Base-by-base conservation (phyloP, 2,888 invertebrate genomes). In the Encarsia formosa region DNA sequence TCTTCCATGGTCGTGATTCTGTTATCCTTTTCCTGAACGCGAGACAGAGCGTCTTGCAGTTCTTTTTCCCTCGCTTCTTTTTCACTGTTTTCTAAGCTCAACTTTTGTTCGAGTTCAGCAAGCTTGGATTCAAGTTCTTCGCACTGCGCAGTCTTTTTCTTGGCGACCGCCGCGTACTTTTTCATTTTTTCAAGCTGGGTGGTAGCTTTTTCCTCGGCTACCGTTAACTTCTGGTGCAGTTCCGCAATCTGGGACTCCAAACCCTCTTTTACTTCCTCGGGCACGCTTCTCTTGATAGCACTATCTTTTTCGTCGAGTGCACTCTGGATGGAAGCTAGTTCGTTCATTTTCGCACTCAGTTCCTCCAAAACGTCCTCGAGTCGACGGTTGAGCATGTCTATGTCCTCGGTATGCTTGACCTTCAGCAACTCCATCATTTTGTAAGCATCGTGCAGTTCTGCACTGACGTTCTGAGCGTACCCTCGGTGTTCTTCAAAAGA, bases 121-220 rank as follows among this genome's bases (percentile, higher is more conserved):
- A 67, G 45, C 13, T 64, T 63, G 38, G 71, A 68, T 73, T 88
- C 85, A 29, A 87, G 70, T 57, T 88, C 86, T 29, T 80, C 76
- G 60, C 83, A 84, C 57, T 83, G 78, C 1, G 77, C 68, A 0
- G 81, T 78, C 65, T 87, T 88, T 67, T 87, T 88, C 69, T 88
- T 90, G 9, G 89, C 76, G 65, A 82, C 86, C 0, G 85, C 79
- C 0, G 87, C 89, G 63, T 86, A 82, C 65, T 88, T 88, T 65
- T 88, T 90, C 65, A 88, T 78, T 71, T 88, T 89, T 50, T 88
- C 88, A 47, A 86, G 70, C 56, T 87, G 81, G 44, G 85, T 83
- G 63, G 83, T 85, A 59, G 83, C 82, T 65, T 85, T 86, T 6
- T 67, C 75, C 63, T 85, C 84, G 2, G 83, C 64, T 13, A 75